phyloP scores from a whole-genome alignment of 1,140 invertebrate species.

The Heliconius nattereri region DNA sequence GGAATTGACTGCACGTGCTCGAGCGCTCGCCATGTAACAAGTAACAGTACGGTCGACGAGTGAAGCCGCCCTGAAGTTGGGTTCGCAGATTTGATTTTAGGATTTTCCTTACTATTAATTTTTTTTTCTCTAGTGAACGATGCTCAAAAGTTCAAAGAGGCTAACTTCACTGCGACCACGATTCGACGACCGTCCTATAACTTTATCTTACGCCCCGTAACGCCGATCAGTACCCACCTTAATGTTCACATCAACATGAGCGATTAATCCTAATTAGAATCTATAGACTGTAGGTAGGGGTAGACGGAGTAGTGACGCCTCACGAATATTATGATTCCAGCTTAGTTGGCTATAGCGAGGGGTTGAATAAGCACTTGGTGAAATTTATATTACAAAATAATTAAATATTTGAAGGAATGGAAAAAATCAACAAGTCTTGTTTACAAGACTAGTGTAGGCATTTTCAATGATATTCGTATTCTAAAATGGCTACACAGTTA shows the following conservation, averaged over 20 bases:
- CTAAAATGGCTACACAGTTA: neutral
- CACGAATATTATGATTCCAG: constrained; percentile 35
- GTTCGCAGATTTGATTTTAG: too few species aligned
- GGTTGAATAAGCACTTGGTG: neutral
- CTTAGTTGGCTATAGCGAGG: constrained; percentile 33
- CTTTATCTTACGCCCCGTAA: too few species aligned
- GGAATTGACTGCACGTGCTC: too few species aligned
- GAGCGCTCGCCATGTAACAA: too few species aligned
- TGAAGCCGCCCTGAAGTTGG: too few species aligned
- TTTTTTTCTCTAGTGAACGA: too few species aligned
- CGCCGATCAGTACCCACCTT: too few species aligned
- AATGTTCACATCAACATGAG: constrained; percentile 28
- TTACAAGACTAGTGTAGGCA: neutral
- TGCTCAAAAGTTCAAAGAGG: too few species aligned
- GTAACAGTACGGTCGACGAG: too few species aligned
- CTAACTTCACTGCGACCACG: too few species aligned
- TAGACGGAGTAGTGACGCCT: constrained; percentile 42
- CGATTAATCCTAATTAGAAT: constrained; percentile 40
- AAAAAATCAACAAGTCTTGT: neutral
- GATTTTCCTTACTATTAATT: too few species aligned
- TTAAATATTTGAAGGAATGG: neutral
- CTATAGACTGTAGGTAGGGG: constrained; percentile 34
- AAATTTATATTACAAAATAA: constrained; percentile 7
- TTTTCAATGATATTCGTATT: neutral
- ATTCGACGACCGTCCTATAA: too few species aligned